Conservation (phyloP, 2,888 invertebrate species). For the Euzophera pinguis region DNA sequence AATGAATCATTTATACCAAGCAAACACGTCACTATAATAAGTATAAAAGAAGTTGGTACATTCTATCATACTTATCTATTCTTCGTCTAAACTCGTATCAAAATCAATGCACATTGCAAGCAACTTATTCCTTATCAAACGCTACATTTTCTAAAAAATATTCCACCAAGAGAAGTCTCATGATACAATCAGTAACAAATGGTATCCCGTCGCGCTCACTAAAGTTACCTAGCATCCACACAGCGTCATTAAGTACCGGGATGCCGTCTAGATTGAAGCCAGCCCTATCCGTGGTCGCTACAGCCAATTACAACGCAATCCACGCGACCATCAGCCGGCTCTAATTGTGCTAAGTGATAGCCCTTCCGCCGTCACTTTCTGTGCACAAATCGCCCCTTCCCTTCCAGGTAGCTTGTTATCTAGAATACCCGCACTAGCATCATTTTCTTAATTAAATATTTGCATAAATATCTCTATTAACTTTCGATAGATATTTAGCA, state of each 20-base stretch:
- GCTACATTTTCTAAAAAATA: not conserved
- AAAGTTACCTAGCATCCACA: not conserved
- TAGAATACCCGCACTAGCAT: not conserved
- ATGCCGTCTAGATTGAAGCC: conserved; percentile 6
- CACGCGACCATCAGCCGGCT: conserved; percentile 23
- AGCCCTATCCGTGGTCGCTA: conserved; percentile 22
- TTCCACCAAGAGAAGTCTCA: not conserved
- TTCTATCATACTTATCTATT: no score
- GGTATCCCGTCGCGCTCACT: not conserved
- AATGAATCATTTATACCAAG: no score
- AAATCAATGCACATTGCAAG: no score
- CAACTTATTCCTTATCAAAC: conserved; percentile 8
- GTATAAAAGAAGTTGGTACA: no score
- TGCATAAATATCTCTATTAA: conserved; percentile 2
- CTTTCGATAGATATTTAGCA: not conserved
- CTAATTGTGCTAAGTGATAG: conserved; percentile 49
- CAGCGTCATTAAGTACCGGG: not conserved
- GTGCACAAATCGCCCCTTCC: conserved; percentile 20
- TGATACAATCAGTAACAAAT: conserved; percentile 3
- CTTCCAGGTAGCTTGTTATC: conserved; percentile 15
- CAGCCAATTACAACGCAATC: conserved; percentile 15
- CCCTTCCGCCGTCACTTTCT: conserved; percentile 40
- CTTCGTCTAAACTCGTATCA: no score
- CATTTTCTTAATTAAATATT: conserved; percentile 10
- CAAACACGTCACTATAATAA: no score